phyloP scores from a whole-genome alignment of 2,888 invertebrate species.

The Leptinotarsa tumamoca region DNA sequence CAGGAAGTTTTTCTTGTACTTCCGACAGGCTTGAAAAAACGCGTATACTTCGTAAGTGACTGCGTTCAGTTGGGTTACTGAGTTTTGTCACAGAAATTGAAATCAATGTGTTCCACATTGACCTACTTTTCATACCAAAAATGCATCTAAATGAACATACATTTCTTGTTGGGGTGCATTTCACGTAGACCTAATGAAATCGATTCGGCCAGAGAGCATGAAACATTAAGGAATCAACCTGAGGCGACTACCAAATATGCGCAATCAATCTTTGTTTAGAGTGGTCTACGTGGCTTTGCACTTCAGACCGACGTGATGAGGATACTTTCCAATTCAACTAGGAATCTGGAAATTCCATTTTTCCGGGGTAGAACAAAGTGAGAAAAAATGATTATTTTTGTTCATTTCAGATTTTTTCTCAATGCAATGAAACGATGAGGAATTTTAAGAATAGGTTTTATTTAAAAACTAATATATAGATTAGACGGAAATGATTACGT shows the following conservation, averaged over 20 bases:
- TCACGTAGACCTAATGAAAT: constrained; percentile 1
- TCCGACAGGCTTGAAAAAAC: no score
- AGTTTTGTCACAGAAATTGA: no score
- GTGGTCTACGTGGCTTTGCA: constrained; percentile 34
- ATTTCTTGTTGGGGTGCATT: background rate
- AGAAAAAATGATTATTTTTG: background rate
- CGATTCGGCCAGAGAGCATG: background rate
- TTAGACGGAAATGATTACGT: no score
- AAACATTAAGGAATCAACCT: constrained; percentile 3
- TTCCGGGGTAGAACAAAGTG: background rate
- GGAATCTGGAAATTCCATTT: background rate
- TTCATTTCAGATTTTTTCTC: no score
- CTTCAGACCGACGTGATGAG: constrained; percentile 22
- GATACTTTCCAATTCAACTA: background rate
- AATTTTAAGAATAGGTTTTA: no score
- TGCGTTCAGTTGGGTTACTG: no score
- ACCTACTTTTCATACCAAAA: background rate
- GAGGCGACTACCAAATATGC: constrained; percentile 35
- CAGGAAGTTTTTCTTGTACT: no score
- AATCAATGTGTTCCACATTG: background rate
- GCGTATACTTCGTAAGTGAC: no score
- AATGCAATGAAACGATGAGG: no score
- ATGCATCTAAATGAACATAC: background rate
- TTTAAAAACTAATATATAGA: no score
- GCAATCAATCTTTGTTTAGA: constrained; percentile 37